Evolutionary conservation across 2,113 vertebrate species (phyloP).

Genomic region (Morone chrysops): DNA sequence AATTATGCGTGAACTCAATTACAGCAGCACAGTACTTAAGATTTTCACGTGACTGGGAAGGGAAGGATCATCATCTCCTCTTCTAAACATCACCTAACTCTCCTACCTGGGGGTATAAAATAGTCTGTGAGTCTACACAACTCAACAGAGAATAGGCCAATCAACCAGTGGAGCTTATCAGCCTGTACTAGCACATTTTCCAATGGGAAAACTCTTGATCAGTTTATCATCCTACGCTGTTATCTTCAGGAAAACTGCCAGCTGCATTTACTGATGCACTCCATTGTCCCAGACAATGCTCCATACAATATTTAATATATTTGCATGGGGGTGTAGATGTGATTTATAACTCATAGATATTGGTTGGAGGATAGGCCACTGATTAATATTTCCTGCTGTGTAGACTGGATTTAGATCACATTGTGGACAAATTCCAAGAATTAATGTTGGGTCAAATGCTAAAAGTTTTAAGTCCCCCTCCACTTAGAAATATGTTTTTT

Average conservation of each 20-base stretch:
- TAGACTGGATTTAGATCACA: constrained; percentile 7
- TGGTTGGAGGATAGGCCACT: not conserved
- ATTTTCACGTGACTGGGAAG: constrained; percentile 30
- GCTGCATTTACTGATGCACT: constrained; percentile 41
- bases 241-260: constrained; percentile 47
- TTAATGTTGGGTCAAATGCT: not conserved
- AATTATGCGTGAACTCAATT: constrained; percentile 59
- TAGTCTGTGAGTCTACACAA: constrained; percentile 7
- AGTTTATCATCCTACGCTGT: constrained; percentile 51
- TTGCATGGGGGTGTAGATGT: constrained; percentile 25
- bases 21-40: constrained; percentile 38
- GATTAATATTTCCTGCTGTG: constrained; percentile 11
- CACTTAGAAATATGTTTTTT: no score
- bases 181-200: constrained; percentile 33
- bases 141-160: constrained; percentile 56
- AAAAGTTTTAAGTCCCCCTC: not conserved
- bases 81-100: constrained; percentile 37
- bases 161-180: constrained; percentile 56
- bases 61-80: constrained; percentile 32
- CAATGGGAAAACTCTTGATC: constrained; percentile 51
- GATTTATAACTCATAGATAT: constrained; percentile 17
- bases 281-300: constrained; percentile 26
- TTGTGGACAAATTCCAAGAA: constrained; percentile 1
- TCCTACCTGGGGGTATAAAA: constrained; percentile 34
- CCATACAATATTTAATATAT: constrained; percentile 31